A percentile compares a stretch with the other conserved stretches of the same genome.
Conservation (phyloP, 2,113 vertebrate species). For the Indicator maculatus region DNA sequence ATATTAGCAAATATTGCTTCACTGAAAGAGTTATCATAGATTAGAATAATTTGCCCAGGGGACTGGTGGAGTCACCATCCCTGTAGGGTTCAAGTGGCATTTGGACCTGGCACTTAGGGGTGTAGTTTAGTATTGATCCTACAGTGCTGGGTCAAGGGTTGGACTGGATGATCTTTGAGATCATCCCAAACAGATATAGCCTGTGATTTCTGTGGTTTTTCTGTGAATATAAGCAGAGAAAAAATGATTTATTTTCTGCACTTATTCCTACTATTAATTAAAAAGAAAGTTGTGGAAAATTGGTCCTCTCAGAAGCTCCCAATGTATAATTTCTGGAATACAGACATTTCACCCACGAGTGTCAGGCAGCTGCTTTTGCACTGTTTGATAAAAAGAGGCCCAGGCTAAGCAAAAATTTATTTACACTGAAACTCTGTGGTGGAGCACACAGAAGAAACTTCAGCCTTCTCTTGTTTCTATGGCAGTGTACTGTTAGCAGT, state of each 20-base stretch:
- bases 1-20: too few species aligned
- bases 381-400: background rate
- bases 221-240: background rate
- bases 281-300: background rate
- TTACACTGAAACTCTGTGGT: background rate
- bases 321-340: background rate
- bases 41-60: too few species aligned
- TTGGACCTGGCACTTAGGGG: too few species aligned
- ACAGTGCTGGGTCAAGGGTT: too few species aligned
- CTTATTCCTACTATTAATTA: conserved; percentile 1
- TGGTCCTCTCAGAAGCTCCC: background rate
- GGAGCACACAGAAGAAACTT: background rate
- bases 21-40: too few species aligned
- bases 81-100: too few species aligned
- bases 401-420: background rate
- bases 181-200: too few species aligned
- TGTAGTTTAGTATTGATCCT: too few species aligned
- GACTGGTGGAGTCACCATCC: too few species aligned
- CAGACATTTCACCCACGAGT: background rate
- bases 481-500: background rate
- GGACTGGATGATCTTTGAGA: too few species aligned
- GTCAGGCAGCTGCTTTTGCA: conserved; percentile 30
- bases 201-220: too few species aligned
- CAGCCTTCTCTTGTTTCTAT: background rate
- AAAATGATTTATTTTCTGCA: background rate